A percentile compares a stretch with the other conserved stretches of the same genome.
phyloP scores from a whole-genome alignment of 2,113 vertebrate species.

The Osmerus eperlanus region DNA sequence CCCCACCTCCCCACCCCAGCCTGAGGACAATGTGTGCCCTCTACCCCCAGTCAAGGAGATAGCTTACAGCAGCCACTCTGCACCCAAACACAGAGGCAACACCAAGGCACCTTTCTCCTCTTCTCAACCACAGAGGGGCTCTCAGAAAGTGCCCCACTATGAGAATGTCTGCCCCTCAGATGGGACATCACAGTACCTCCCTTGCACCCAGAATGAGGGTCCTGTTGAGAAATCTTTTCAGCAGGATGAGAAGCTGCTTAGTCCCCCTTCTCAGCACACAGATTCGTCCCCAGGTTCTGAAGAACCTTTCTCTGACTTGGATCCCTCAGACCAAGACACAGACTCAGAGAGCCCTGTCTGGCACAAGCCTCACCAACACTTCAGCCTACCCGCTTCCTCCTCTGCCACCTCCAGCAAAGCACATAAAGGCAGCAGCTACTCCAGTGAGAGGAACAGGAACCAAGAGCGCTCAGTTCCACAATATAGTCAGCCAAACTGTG shows the following conservation, averaged over 20 bases:
- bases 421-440: conserved; percentile 10
- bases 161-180: conserved; percentile 48
- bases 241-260: conserved; percentile 17
- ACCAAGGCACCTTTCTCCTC: conserved; percentile 28
- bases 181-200: conserved; percentile 35
- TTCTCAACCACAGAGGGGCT: conserved; percentile 30
- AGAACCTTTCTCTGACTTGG: conserved; percentile 1
- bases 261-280: conserved; percentile 5
- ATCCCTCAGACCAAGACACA: conserved; percentile 41
- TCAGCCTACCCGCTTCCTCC: conserved; percentile 44
- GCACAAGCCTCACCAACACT: conserved; percentile 47
- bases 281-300: conserved; percentile 27
- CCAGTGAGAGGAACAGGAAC: conserved; percentile 35
- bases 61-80: conserved; percentile 35
- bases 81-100: conserved; percentile 43
- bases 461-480: conserved; percentile 26
- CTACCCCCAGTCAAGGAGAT: conserved; percentile 40
- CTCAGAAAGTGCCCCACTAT: conserved; percentile 52
- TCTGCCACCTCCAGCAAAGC: conserved; percentile 8
- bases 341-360: conserved; percentile 43
- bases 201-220: conserved; percentile 28
- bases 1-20: conserved; percentile 53
- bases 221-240: conserved; percentile 29
- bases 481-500: conserved; percentile 29
- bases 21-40: conserved; percentile 33